Percentiles rank a stretch among this genome's conserved stretches.
These are phyloP conservation scores for Drosophila mettleri DNA, from an alignment of 2,888 invertebrate genomes.

Conservation along the genomic window DNA sequence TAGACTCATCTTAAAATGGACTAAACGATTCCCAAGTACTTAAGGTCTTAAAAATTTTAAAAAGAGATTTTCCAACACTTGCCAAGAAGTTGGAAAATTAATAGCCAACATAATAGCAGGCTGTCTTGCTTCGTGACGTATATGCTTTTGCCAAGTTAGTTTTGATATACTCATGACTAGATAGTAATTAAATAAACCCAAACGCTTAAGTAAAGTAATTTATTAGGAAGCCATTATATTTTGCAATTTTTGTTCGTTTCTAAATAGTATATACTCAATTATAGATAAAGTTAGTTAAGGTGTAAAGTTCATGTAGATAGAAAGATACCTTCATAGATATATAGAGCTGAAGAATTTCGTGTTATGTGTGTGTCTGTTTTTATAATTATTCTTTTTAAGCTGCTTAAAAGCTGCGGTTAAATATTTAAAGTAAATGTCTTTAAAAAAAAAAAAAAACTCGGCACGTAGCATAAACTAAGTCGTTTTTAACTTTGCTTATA, in stretches of 20 bases:
- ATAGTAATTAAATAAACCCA: slow-evolving; percentile 44
- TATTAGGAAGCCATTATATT: slow-evolving; percentile 63
- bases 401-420: slow-evolving; percentile 71
- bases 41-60: neutral
- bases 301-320: slow-evolving; percentile 52
- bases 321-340: slow-evolving; percentile 47
- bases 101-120: slow-evolving; percentile 33
- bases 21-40: neutral
- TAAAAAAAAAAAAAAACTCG: slow-evolving; percentile 68
- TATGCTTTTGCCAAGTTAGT: slow-evolving; percentile 50
- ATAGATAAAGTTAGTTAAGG: slow-evolving; percentile 55
- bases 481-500: slow-evolving; percentile 57
- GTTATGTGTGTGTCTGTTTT: slow-evolving; percentile 15
- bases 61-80: slow-evolving; percentile 27
- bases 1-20: slow-evolving; percentile 3
- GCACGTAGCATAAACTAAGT: slow-evolving; percentile 73
- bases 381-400: slow-evolving; percentile 12
- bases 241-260: slow-evolving; percentile 24
- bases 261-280: slow-evolving; percentile 60
- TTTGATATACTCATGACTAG: slow-evolving; percentile 38
- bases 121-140: slow-evolving; percentile 26
- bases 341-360: slow-evolving; percentile 31
- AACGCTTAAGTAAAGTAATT: slow-evolving; percentile 62
- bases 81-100: slow-evolving; percentile 12
- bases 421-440: slow-evolving; percentile 78